Base-by-base conservation (phyloP, 2,113 vertebrate genomes). In the Ictalurus punctatus region DNA sequence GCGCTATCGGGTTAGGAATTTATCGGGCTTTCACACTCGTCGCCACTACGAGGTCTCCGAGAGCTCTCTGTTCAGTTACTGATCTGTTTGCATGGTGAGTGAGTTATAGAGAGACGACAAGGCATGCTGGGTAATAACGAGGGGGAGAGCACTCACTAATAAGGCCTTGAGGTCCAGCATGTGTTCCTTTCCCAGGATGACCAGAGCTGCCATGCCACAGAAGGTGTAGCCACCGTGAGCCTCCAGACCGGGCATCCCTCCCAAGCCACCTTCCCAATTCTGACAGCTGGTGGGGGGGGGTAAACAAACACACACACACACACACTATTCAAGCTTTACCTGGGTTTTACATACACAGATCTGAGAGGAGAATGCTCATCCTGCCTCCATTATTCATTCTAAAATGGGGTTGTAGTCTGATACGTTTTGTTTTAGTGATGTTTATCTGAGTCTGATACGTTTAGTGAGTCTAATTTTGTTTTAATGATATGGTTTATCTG, bases 261-360 rank as follows among this genome's bases (percentile, higher is more conserved):
- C 98, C 0, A 99, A 96, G 87, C 98, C 98, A 0, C 98, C 98
- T 91, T 99, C 98, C 98, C 98, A 99, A 91, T 99, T 99, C 95
- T 99, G 98, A 95, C 98, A 99, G 90, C 98, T 99, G 89, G 48
- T 9, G 9, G 48, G 48, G 48, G 9, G 48, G 25, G 88, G 40
- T 19, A 63, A 23, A 84, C 30, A 87, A 10, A 86, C 17, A 76
- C 52, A 73, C 17, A 54, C 79, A 74, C 34, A 40, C 71, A 44
- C 37, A 3, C 13, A 13, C 12, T n/a, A 67, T 8, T 4, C 3
- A 69, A 30, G n/a, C 67, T 65, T 63, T 63, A 59, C 17, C 8
- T 65, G n/a, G 67, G 14, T 34, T 73, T 44, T 40, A 21, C 0
- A 4, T 25, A 3, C 10, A n/a, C 9, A 67, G 61, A 23, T 67